Evolutionary conservation across 2,888 invertebrate genomes (phyloP).

Genomic region (Oligia latruncula): DNA sequence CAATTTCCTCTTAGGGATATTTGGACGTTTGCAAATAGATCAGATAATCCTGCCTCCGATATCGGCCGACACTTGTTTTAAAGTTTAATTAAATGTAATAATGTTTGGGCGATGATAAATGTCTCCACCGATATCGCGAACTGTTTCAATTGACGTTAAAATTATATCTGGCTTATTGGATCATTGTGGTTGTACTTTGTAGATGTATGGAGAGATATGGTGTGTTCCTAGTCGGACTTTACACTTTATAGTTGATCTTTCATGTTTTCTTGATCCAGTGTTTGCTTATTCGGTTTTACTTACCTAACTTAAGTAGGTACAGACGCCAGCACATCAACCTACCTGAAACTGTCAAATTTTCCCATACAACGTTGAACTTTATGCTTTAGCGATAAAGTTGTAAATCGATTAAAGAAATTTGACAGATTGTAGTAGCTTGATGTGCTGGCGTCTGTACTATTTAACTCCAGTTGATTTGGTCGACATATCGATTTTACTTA

Average conservation of each 20-base stretch:
- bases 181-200: slow-evolving; percentile 41
- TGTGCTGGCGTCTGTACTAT: too few relatives aligned
- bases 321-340: too few relatives aligned
- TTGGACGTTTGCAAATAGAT: slow-evolving; percentile 69
- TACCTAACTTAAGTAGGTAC: neutral
- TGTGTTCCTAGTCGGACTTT: neutral
- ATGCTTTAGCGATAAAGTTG: too few relatives aligned
- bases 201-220: slow-evolving; percentile 18
- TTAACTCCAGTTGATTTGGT: neutral
- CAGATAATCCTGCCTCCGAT: slow-evolving; percentile 69
- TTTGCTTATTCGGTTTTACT: neutral
- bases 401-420: too few relatives aligned
- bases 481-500: neutral
- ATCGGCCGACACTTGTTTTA: slow-evolving; percentile 74
- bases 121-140: slow-evolving; percentile 70
- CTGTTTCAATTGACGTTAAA: slow-evolving; percentile 70
- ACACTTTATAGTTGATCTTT: too few relatives aligned
- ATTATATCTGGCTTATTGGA: slow-evolving; percentile 66
- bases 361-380: too few relatives aligned
- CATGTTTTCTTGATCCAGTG: neutral
- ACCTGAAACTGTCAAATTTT: too few relatives aligned
- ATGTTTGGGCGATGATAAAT: slow-evolving; percentile 76
- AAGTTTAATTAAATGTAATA: slow-evolving; percentile 79
- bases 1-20: slow-evolving; percentile 59
- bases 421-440: too few relatives aligned